phyloP scores from a whole-genome alignment of 2,888 invertebrate genomes.

The Platycheirus rosarum region DNA sequence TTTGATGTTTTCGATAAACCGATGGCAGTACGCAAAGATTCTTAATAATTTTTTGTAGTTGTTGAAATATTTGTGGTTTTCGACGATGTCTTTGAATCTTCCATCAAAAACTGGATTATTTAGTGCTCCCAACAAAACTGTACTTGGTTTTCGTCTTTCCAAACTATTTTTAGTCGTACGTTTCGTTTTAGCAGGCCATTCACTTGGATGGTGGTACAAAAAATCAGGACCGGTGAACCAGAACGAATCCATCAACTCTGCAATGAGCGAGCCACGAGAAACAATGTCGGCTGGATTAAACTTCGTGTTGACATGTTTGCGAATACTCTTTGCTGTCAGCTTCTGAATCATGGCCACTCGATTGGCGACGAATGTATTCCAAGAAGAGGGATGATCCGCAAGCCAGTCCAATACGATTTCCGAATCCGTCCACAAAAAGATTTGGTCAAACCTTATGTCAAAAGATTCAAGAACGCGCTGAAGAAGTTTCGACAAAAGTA shows the following conservation, averaged over 20 bases:
- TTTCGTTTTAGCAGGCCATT: constrained; percentile 19
- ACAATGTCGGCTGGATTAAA: constrained; percentile 1
- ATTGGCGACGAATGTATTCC: constrained; percentile 45
- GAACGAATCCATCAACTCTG: background rate
- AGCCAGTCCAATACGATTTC: constrained; percentile 65
- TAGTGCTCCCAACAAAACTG: constrained; percentile 2
- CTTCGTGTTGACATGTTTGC: constrained; percentile 14
- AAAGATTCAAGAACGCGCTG: constrained; percentile 14
- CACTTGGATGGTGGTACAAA: background rate
- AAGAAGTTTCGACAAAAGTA: constrained; percentile 48
- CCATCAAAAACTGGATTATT: background rate
- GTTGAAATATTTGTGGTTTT: constrained; percentile 17
- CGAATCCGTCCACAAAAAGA: constrained; percentile 59
- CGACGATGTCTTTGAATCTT: constrained; percentile 2
- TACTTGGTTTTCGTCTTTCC: constrained; percentile 9
- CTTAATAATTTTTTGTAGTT: constrained; percentile 23
- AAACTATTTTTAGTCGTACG: background rate
- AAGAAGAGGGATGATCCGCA: constrained; percentile 63
- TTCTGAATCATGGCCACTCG: constrained; percentile 5
- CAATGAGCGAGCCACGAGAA: background rate
- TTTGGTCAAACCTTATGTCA: constrained; percentile 15
- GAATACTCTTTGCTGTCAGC: background rate
- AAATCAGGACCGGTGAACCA: constrained; percentile 6
- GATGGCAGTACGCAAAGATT: constrained; percentile 34
- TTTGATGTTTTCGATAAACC: constrained; percentile 27